Conservation (phyloP, 2,888 invertebrate species). For the Nasonia oneida region DNA sequence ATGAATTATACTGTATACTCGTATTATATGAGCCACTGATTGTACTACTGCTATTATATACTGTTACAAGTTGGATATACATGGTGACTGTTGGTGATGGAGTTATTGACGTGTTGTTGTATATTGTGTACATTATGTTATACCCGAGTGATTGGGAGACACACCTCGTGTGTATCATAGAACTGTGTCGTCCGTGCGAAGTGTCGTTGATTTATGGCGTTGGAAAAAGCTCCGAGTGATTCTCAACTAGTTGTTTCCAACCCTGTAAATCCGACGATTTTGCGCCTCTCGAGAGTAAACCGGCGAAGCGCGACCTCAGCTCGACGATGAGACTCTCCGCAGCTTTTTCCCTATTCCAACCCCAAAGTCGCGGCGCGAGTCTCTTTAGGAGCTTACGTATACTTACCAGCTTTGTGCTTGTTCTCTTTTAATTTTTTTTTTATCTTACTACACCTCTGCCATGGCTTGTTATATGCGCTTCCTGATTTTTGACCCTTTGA, state of each 20-base stretch:
- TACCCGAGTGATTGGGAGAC: not conserved
- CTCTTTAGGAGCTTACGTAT: not conserved
- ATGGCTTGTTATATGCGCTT: not conserved
- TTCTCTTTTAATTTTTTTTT: not conserved
- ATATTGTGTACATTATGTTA: not conserved
- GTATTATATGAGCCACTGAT: not conserved
- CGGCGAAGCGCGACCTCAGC: not conserved
- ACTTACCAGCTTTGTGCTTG: not conserved
- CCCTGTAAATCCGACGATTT: not conserved
- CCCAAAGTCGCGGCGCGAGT: not conserved
- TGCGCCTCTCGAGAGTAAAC: not conserved
- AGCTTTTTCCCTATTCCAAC: not conserved
- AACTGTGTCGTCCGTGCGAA: not conserved
- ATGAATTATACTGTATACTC: not conserved
- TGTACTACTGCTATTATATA: not conserved
- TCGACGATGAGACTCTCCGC: not conserved
- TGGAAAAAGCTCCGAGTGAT: not conserved
- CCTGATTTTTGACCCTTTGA: not conserved
- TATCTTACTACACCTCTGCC: not conserved
- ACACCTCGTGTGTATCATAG: not conserved
- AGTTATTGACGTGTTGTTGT: conserved; percentile 8
- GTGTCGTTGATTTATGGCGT: not conserved
- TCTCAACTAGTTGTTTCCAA: not conserved
- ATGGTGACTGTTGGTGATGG: conserved; percentile 1
- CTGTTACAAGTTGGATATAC: not conserved